Conservation (phyloP, 64 coral and sea anemone species). For the Stichodactyla mertensii region DNA sequence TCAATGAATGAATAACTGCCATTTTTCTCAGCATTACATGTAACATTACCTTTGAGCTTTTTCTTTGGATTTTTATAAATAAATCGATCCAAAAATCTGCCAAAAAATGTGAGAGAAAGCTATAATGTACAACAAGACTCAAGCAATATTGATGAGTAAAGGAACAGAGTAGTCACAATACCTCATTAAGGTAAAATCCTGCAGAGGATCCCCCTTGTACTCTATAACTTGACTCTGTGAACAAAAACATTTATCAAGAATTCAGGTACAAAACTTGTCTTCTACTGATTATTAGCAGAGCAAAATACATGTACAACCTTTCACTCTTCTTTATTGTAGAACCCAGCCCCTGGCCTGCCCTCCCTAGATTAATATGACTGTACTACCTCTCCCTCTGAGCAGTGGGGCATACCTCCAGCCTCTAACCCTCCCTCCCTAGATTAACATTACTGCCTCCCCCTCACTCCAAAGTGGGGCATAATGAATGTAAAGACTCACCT, state of each 20-base stretch:
- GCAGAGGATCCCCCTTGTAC: conserved; percentile 89
- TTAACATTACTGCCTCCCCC: background rate
- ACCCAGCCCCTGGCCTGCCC: no score
- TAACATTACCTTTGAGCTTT: conserved; percentile 70
- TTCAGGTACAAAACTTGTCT: background rate
- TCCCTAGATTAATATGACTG: no score
- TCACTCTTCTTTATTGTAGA: background rate
- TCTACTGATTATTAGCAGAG: background rate
- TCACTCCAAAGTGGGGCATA: background rate
- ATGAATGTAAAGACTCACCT: conserved; percentile 27
- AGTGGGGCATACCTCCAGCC: no score
- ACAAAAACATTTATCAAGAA: background rate
- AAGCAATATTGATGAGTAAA: background rate
- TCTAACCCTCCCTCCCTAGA: background rate
- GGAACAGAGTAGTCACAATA: background rate
- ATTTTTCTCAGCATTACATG: no score
- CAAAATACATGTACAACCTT: background rate
- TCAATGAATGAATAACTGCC: no score
- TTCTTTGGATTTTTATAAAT: conserved; percentile 97
- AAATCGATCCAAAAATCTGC: conserved; percentile 93
- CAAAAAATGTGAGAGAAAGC: background rate
- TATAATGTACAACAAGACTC: background rate
- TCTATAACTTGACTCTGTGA: conserved; percentile 58
- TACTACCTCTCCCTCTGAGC: no score
- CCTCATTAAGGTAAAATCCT: conserved; percentile 97